Percentiles rank a stretch among this genome's conserved stretches.
phyloP scores from a whole-genome alignment of 2,113 vertebrate genomes.

The Atractosteus spatula region DNA sequence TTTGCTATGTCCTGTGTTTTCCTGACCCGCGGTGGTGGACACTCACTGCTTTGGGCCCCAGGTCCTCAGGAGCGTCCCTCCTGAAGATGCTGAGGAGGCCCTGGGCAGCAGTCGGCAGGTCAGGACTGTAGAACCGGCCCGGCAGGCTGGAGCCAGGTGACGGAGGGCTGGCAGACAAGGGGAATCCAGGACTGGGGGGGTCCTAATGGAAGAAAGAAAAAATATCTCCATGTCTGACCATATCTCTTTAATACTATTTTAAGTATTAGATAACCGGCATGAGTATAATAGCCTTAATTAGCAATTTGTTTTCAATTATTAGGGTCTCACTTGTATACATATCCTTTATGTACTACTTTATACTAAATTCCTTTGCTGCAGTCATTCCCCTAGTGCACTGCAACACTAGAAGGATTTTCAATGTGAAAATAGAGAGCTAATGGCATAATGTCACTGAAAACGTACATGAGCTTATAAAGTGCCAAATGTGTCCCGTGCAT shows the following conservation, averaged over 20 bases:
- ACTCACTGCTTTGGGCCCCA: slow-evolving; percentile 80
- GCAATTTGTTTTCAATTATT: too few relatives aligned
- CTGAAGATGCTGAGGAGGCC: slow-evolving; percentile 87
- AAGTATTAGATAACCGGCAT: background rate
- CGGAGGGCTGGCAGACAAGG: slow-evolving; percentile 37
- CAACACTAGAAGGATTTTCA: too few relatives aligned
- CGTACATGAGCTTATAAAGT: too few relatives aligned
- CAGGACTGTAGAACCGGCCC: slow-evolving; percentile 52
- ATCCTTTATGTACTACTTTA: too few relatives aligned
- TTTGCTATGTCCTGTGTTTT: too few relatives aligned
- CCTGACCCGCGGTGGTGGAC: background rate
- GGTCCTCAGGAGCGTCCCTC: slow-evolving; percentile 65
- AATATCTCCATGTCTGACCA: slow-evolving; percentile 2
- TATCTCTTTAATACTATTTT: background rate
- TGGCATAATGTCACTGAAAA: too few relatives aligned
- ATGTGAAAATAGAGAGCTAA: too few relatives aligned
- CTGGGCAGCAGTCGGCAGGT: slow-evolving; percentile 81
- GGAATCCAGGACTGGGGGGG: slow-evolving; percentile 46
- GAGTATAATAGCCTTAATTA: background rate
- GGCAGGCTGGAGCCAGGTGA: slow-evolving; percentile 39
- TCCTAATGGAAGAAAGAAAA: slow-evolving; percentile 32
- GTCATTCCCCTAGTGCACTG: too few relatives aligned
- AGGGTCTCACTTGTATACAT: too few relatives aligned
- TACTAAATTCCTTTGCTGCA: too few relatives aligned
- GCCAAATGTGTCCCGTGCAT: too few relatives aligned